Evolutionary conservation across 2,797 vertebrate genomes (phyloP), one percentile per base, ranked within the genome.

Genomic region (Rhynchonycteris naso): DNA sequence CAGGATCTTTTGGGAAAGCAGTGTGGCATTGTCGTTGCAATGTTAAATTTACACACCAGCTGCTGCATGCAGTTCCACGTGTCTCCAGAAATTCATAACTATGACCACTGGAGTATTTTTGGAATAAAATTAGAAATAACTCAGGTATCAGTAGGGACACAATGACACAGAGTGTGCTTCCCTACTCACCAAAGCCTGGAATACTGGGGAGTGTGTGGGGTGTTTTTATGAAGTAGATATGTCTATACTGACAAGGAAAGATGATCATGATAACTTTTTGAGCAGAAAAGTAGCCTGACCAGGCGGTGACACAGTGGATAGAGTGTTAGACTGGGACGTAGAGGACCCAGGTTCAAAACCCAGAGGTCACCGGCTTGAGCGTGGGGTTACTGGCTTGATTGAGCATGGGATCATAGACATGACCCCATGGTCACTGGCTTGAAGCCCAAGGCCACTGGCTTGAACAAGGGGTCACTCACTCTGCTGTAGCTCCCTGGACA

Each of bases 121-220:
- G 75, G 16, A 91, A 85, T 50, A 75, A 43, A 66, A 22, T 2
- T 33, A 81, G 61, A 90, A 69, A 76, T 63, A 65, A 81, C 28
- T 24, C 47, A 96, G 89, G 74, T 28, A 47, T 33, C 50, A 95
- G 61, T 38, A 75, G 54, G 61, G 54, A 92, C 92, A 38, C 7
- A 83, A 11, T 65, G 79, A 16, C 4, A 38, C 74, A 63, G 72
- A 78, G 19, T 59, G 19, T 59, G 72, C 5, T 59, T 30, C 19
- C 61, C 2, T 35, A 35, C 7, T 28, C 26, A 47, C 4, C 58
- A 56, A 43, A 61, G 66, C 14, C n/a, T n/a, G 7, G 21, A 30
- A 87, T 54, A 33, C 11, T 14, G 72, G 75, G 4, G 58, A 69
- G 3, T 69, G 21, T 43, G 7, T 28, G 59, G 9, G 2, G 24